Base-by-base conservation (phyloP, 2,888 invertebrate genomes). In the Ophion ellenae region DNA sequence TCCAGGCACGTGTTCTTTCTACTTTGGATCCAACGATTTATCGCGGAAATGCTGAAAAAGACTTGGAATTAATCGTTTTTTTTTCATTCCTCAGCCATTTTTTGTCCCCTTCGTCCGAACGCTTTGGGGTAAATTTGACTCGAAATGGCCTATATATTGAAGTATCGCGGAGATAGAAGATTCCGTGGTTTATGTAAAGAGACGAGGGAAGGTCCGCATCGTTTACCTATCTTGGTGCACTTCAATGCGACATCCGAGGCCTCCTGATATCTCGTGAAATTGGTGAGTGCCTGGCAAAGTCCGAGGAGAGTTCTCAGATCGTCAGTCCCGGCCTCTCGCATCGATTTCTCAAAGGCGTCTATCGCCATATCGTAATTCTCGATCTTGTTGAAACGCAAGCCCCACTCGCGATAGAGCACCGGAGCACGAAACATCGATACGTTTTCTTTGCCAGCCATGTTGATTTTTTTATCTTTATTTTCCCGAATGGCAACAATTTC, bases 361-460 rank as follows among this genome's bases (percentile, higher is more conserved):
- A 93, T 89, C 3, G 91, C 91, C 3, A 81, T 47, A 28, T 84
- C 64, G 14, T 87, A 90, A 67, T 86, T 87, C n/a, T 89, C 89
- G 5, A 88, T 66, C 17, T 86, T 86, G 4, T 88, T 87, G 53
- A 92, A 88, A 61, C 89, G 87, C 61, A 88, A 88, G n/a, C 91
- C 93, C 92, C 92, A 92, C 89, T 93, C 92, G 7, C 92, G 90
- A 81, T 93, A 91, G 11, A 92, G 88, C n/a, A 88, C 85, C 4
- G 90, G 73, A 10, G 90, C 91, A 28, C 87, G 87, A 80, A 91
- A 91, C 79, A 90, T 77, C 2, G 40, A 73, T n/a, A 88, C 89
- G 10, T 88, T 87, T 7, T 76, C 81, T 32, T 73, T 82, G 28
- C 66, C n/a, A 67, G 24, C 75, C 76, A 86, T 79, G 87, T 88